Evolutionary conservation across 2,888 invertebrate species (phyloP).

Genomic region (Ganaspis brasiliensis): DNA sequence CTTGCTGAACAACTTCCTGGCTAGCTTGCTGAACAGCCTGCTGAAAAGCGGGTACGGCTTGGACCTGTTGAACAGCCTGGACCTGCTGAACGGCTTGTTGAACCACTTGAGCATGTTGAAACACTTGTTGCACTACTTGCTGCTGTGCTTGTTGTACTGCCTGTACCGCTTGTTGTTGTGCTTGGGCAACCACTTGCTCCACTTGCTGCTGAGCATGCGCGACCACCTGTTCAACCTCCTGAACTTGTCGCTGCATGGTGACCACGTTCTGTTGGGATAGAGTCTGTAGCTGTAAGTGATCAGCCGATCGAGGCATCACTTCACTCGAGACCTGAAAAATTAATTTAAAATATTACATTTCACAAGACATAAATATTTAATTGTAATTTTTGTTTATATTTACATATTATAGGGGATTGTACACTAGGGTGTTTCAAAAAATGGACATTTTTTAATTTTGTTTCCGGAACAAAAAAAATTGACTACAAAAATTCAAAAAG

Average conservation of each 20-base stretch:
- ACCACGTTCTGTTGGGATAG: conserved; percentile 74
- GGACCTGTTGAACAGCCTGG: conserved; percentile 77
- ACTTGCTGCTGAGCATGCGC: conserved; percentile 79
- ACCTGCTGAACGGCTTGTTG: conserved; percentile 79
- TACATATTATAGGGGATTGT: too few species aligned
- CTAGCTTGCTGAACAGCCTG: conserved; percentile 76
- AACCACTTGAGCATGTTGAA: conserved; percentile 78
- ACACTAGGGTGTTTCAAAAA: too few species aligned
- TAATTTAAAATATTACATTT: too few species aligned
- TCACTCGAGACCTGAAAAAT: conserved; percentile 50
- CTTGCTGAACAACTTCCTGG: conserved; percentile 70
- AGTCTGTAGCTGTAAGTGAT: conserved; percentile 73
- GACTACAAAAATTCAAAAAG: too few species aligned
- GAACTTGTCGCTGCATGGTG: conserved; percentile 76
- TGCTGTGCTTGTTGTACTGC: conserved; percentile 78
- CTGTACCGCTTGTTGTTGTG: conserved; percentile 78
- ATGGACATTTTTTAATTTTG: too few species aligned
- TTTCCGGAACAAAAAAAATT: too few species aligned
- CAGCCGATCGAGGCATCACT: conserved; percentile 59
- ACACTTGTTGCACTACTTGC: conserved; percentile 78
- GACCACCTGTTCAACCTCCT: conserved; percentile 78
- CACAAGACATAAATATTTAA: not conserved
- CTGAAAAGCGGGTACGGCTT: conserved; percentile 75
- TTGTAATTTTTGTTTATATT: not conserved
- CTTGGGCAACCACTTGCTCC: conserved; percentile 78